These are phyloP conservation scores for Arctocebus calabarensis DNA, from an alignment of 2,797 vertebrate genomes.

Conservation along the genomic window DNA sequence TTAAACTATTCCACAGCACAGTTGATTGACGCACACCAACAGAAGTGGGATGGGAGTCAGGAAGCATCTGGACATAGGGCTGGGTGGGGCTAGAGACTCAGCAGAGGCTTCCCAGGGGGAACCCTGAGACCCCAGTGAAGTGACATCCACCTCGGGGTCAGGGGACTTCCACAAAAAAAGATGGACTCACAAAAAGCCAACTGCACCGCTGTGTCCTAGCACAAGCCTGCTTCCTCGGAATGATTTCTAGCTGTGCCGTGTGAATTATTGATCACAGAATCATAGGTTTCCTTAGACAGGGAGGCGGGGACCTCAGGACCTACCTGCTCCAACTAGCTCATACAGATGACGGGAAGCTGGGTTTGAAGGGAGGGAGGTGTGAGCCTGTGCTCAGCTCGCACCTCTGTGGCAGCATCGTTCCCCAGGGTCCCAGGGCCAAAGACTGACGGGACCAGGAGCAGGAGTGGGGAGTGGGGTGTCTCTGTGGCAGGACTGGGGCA, in stretches of 20 bases:
- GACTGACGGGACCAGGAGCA: background rate
- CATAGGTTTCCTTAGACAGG: background rate
- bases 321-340: fast-evolving
- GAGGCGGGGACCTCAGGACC: background rate
- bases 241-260: background rate
- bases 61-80: fast-evolving
- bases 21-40: background rate
- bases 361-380: fast-evolving
- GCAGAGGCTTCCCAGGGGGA: fast-evolving
- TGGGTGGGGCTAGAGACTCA: background rate
- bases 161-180: too few species aligned
- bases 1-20: background rate
- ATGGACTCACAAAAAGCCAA: fast-evolving
- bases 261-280: background rate
- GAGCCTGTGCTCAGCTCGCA: too few species aligned
- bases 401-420: background rate
- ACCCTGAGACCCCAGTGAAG: background rate
- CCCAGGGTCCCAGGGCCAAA: fast-evolving
- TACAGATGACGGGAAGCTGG: fast-evolving
- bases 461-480: background rate
- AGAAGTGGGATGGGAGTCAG: background rate
- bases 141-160: fast-evolving
- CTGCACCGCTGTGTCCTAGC: fast-evolving
- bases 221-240: fast-evolving
- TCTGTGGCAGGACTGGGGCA: too few species aligned